These are phyloP conservation scores for Epizoanthus rinbou DNA, from an alignment of 92 coral and sea anemone genomes.

Conservation along the genomic window DNA sequence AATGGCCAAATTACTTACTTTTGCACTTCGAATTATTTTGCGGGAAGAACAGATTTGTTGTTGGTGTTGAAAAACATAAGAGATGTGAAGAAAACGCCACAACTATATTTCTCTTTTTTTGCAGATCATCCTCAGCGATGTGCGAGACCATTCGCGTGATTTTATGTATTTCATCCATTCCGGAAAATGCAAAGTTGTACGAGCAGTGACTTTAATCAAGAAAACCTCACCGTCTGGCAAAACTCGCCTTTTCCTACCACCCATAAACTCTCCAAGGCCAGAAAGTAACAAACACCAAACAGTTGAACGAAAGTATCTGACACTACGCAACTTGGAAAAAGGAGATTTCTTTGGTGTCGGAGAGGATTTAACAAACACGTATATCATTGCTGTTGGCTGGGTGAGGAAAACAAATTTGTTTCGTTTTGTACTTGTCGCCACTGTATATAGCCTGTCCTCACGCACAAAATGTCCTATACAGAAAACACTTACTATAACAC, in stretches of 20 bases:
- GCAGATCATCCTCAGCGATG: slow-evolving; percentile 77
- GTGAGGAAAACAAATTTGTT: slow-evolving; percentile 45
- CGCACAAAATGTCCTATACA: too few species aligned
- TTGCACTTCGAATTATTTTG: too few species aligned
- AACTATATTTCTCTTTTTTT: not conserved
- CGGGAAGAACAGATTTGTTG: too few species aligned
- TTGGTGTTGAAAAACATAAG: too few species aligned
- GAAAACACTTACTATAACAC: too few species aligned
- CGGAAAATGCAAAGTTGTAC: slow-evolving; percentile 85
- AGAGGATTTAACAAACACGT: slow-evolving; percentile 76
- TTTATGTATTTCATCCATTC: slow-evolving; percentile 75
- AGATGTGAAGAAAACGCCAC: too few species aligned
- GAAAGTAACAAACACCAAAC: slow-evolving; percentile 42
- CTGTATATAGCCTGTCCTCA: not conserved
- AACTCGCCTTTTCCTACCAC: slow-evolving; percentile 73
- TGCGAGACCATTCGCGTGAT: slow-evolving; percentile 49
- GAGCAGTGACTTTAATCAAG: slow-evolving; percentile 70
- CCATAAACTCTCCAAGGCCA: slow-evolving; percentile 46
- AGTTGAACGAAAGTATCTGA: slow-evolving; percentile 65
- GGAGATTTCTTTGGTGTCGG: slow-evolving; percentile 94
- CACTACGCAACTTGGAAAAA: slow-evolving; percentile 59
- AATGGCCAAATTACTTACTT: too few species aligned
- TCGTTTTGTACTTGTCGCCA: not conserved
- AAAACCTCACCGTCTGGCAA: slow-evolving; percentile 62
- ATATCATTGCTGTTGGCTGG: slow-evolving; percentile 80